A percentile compares a stretch with the other conserved stretches of the same genome.
phyloP scores from a whole-genome alignment of 2,888 invertebrate species.

The Lagria hirta region DNA sequence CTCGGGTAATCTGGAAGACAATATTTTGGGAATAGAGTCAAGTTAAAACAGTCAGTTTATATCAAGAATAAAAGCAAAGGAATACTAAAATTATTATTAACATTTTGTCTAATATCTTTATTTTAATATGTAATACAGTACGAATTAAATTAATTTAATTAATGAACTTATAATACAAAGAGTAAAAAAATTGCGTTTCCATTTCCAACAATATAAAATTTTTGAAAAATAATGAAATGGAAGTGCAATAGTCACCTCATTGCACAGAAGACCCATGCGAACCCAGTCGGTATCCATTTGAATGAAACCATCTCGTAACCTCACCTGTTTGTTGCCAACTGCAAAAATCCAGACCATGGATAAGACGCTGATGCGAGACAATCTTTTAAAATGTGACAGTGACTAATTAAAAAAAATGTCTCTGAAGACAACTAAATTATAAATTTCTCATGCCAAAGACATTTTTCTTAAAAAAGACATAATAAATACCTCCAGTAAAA shows the following conservation, averaged over 20 bases:
- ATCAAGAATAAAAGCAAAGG: too few relatives aligned
- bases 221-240: slow-evolving; percentile 12
- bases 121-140: too few relatives aligned
- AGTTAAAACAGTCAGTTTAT: too few relatives aligned
- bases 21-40: background rate
- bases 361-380: slow-evolving; percentile 30
- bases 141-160: slow-evolving; percentile 8
- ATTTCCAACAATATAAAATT: slow-evolving; percentile 16
- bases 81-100: too few relatives aligned
- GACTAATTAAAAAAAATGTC: slow-evolving; percentile 12
- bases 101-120: too few relatives aligned
- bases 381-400: slow-evolving; percentile 15
- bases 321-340: slow-evolving; percentile 47
- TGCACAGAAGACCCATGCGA: slow-evolving; percentile 21
- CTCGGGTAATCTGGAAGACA: background rate
- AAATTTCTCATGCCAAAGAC: slow-evolving; percentile 4
- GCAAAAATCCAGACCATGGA: slow-evolving; percentile 42
- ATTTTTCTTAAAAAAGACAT: slow-evolving; percentile 11
- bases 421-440: slow-evolving; percentile 2
- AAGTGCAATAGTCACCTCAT: slow-evolving; percentile 27
- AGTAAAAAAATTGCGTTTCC: slow-evolving; percentile 28
- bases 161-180: slow-evolving; percentile 17
- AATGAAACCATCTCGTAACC: slow-evolving; percentile 19
- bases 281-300: slow-evolving; percentile 3
- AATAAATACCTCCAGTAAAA: slow-evolving; percentile 32